Base-by-base conservation (phyloP, 2,113 vertebrate genomes). In the Zapornia atra region DNA sequence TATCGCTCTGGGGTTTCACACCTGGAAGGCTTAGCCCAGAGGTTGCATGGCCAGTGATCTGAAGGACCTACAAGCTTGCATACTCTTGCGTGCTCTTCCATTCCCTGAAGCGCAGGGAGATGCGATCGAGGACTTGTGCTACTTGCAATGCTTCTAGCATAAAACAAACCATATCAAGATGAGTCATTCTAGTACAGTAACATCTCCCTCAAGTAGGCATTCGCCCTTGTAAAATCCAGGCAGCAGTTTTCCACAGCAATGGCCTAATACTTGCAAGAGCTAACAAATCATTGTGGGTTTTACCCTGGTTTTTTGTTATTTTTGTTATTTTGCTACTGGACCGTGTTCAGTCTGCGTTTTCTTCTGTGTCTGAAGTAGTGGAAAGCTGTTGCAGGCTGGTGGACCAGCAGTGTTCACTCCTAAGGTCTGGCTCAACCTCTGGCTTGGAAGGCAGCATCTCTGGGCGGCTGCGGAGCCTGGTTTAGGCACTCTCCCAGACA, bases 1-100 rank as follows among this genome's bases (percentile, higher is more conserved):
- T 83, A 6, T 40, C 51, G 88, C 66, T 85, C 63, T 88, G 92
- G 68, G 63, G 3, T 44, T 57, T 9, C 86, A 95, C 88, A 76
- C 17, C 84, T 82, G 84, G 80, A 65, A 88, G 89, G 92, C 60
- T 94, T 56, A 60, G 33, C 89, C 64, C 84, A 61, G 82, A 8
- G 40, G 86, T 54, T 76, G 75, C 65, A 89, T 82, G 72, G 87
- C 57, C 77, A 3, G 4, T 88, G 82, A 82, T 56, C 56, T 59
- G 28, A 53, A 65, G 96, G 91, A 94, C 61, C 87, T 80, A 15
- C 2, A 24, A 82, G 71, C 51, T 71, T 19, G 50, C 76, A 40
- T 54, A 12, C 13, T 40, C 75, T 19, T 25, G 20, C 14, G 66
- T 88, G 48, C 48, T 92, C 36, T 40, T 42, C n/a, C 64, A 60